These are phyloP conservation scores for Orussus abietinus DNA, from an alignment of 1,140 invertebrate species.

Conservation along the genomic window DNA sequence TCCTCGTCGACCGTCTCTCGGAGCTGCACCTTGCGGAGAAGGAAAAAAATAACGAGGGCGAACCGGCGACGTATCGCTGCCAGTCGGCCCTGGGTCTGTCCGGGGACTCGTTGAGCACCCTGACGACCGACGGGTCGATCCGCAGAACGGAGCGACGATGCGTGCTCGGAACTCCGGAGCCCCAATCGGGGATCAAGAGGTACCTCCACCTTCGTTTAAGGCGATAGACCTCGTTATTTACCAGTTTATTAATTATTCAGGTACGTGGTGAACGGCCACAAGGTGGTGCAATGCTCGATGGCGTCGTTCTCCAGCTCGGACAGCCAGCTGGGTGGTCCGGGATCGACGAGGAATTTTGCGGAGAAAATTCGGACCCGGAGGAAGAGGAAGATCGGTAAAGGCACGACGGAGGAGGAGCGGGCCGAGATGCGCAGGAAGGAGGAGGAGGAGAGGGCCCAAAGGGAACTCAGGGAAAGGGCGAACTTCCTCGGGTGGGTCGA, in stretches of 20 bases:
- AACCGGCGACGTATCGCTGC: neutral
- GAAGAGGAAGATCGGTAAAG: slow-evolving; percentile 18
- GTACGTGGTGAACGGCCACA: slow-evolving; percentile 19
- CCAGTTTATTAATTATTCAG: slow-evolving; percentile 8
- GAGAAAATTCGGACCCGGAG: slow-evolving; percentile 22
- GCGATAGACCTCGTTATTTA: neutral
- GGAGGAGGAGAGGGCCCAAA: slow-evolving; percentile 27
- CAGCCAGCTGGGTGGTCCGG: slow-evolving; percentile 10
- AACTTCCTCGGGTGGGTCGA: slow-evolving; percentile 37
- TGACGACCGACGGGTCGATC: slow-evolving; percentile 2
- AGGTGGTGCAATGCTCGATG: slow-evolving; percentile 26
- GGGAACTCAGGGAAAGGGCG: slow-evolving; percentile 27
- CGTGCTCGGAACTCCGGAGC: neutral
- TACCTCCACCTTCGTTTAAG: neutral
- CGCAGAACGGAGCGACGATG: slow-evolving; percentile 7
- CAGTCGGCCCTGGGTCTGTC: neutral
- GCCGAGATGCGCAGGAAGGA: slow-evolving; percentile 17
- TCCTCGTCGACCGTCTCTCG: slow-evolving; percentile 1
- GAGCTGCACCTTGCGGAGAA: neutral
- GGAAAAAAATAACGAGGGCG: neutral
- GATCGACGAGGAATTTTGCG: slow-evolving; percentile 1
- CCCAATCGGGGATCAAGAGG: neutral
- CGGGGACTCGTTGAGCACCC: neutral
- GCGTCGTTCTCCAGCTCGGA: slow-evolving; percentile 20
- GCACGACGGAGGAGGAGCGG: slow-evolving; percentile 21